These are phyloP conservation scores for Kryptolebias ocellatus DNA, from an alignment of 2,797 vertebrate species.

Conservation along the genomic window DNA sequence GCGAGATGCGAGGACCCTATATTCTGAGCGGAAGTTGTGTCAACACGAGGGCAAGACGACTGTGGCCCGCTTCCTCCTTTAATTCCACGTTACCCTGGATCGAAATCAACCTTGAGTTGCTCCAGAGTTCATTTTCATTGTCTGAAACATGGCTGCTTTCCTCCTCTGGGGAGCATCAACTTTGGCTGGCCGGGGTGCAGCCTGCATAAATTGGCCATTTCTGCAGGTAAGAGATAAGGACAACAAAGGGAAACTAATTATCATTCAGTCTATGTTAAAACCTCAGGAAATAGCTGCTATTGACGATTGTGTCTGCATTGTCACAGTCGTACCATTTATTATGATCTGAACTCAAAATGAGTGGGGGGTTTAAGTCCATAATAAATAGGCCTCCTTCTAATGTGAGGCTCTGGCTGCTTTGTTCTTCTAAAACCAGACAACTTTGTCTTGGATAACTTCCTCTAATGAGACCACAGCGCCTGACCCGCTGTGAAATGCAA, in stretches of 20 bases:
- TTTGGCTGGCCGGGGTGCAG: constrained; percentile 76
- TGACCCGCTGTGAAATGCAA: constrained; percentile 43
- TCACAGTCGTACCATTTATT: constrained; percentile 72
- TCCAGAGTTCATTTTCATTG: constrained; percentile 77
- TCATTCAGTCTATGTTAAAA: constrained; percentile 81
- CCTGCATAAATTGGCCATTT: constrained; percentile 80
- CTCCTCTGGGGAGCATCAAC: constrained; percentile 79
- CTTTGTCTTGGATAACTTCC: constrained; percentile 60
- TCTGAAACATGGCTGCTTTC: constrained; percentile 75
- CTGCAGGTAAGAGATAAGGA: constrained; percentile 83
- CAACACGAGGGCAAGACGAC: constrained; percentile 56
- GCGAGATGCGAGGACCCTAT: constrained; percentile 34
- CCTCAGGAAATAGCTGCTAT: constrained; percentile 73
- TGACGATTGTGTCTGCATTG: constrained; percentile 72
- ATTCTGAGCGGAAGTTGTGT: constrained; percentile 56
- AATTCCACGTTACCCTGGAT: constrained; percentile 70
- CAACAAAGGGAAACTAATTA: constrained; percentile 83
- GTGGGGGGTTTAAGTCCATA: constrained; percentile 61
- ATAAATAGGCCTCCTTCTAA: constrained; percentile 64
- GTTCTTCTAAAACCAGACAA: constrained; percentile 43
- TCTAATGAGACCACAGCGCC: constrained; percentile 60
- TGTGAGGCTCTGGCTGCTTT: constrained; percentile 40
- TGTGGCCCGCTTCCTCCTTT: constrained; percentile 62
- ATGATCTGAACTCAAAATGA: constrained; percentile 71
- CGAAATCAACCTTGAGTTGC: constrained; percentile 81